Conservation (phyloP, 92 coral and sea anemone genomes). For the Palythoa grandiflora region DNA sequence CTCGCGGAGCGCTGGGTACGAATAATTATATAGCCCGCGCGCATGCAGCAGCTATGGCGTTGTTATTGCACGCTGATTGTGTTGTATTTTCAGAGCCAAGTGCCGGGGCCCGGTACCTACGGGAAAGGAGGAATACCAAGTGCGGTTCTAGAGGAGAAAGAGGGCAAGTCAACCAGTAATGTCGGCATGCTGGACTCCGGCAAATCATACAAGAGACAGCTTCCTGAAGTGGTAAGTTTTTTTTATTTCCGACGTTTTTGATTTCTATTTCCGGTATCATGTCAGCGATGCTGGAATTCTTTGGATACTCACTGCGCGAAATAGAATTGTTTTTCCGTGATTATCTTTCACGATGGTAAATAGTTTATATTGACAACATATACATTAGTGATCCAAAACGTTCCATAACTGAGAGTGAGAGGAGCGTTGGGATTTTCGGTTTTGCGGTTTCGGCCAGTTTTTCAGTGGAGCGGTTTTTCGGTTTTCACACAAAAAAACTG, state of each 20-base stretch:
- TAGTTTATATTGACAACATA: too few species aligned
- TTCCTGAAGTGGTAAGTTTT: conserved; percentile 93
- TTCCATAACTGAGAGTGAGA: too few species aligned
- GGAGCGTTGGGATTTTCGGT: too few species aligned
- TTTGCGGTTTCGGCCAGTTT: too few species aligned
- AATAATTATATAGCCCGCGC: not conserved
- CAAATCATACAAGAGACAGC: conserved; percentile 84
- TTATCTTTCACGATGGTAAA: too few species aligned
- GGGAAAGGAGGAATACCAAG: conserved; percentile 97
- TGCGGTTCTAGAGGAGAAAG: conserved; percentile 91
- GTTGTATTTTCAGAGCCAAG: conserved; percentile 73
- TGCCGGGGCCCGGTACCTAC: conserved; percentile 98
- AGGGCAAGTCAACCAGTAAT: conserved; percentile 81
- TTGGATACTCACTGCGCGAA: too few species aligned
- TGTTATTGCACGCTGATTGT: not conserved
- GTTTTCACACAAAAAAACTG: too few species aligned
- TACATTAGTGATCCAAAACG: too few species aligned
- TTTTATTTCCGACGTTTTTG: not conserved
- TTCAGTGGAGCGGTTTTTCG: too few species aligned
- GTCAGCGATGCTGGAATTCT: not conserved
- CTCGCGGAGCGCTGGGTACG: not conserved
- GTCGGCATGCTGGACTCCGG: conserved; percentile 98
- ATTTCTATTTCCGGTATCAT: not conserved
- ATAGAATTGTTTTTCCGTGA: too few species aligned
- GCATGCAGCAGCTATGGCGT: not conserved